These are phyloP conservation scores for Rhinolophus sinicus DNA, from an alignment of 2,113 vertebrate genomes.

Conservation along the genomic window DNA sequence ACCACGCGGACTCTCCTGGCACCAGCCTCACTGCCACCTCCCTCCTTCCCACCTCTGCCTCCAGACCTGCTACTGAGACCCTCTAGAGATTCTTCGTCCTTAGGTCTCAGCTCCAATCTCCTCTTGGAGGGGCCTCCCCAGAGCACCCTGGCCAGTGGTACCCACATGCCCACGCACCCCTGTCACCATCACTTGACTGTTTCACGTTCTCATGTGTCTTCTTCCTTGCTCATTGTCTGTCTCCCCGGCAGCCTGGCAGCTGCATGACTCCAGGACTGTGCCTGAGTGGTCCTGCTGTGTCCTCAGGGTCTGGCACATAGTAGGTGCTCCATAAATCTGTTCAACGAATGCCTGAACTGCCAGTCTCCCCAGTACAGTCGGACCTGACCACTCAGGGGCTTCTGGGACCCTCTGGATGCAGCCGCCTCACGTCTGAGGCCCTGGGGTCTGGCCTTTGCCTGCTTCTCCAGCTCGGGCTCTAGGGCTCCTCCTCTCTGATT, in stretches of 20 bases:
- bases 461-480: background rate
- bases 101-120: background rate
- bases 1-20: background rate
- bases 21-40: background rate
- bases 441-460: background rate
- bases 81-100: background rate
- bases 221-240: background rate
- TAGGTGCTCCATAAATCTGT: background rate
- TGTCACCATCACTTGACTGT: background rate
- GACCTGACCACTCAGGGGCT: background rate
- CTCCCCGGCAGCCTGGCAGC: background rate
- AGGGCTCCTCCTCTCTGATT: background rate
- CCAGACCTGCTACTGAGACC: background rate
- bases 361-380: fast-evolving
- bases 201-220: background rate
- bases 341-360: background rate
- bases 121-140: background rate
- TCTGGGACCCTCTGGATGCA: background rate
- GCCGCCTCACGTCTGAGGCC: background rate
- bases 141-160: background rate
- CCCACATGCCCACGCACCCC: background rate
- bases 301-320: background rate
- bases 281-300: background rate
- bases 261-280: no score
- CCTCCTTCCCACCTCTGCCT: background rate